Evolutionary conservation across 2,888 invertebrate genomes (phyloP), one percentile per base, ranked within the genome.

Genomic region (Ophion ellenae): DNA sequence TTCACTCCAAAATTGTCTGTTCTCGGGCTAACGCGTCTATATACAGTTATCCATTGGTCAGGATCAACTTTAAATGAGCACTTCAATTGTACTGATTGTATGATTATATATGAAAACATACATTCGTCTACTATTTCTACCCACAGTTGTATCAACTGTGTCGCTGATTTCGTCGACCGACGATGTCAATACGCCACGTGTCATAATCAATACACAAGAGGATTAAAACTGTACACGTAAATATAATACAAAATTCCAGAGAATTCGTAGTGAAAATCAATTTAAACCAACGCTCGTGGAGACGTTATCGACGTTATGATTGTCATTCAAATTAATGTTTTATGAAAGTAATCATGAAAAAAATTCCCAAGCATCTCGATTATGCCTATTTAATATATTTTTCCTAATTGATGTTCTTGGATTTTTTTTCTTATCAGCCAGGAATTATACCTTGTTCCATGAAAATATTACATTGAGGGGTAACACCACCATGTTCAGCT

Each of bases 81-180:
- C 57, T 53, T 53, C 53, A 24, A 32, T 20, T 45, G 24, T 78
- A 73, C 47, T 32, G 17, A 80, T 61, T 32, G 57, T 79, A 59
- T 24, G 47, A 73, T 64, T 59, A 11, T 10, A 24, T 77, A 84
- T 40, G 53, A 63, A 81, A 84, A 84, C 61, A 81, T 76, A 81
- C 57, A 77, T 67, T 14, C 75, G 24, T 77, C 28, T 32, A 71
- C 32, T 40, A 45, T 66, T 2, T 11, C 28, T 57, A 59, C 59
- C 1, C 11, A 45, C 9, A 9, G 20, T n/a, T 47, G 36, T 67
- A 73, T 57, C 32, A n/a, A 59, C n/a, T n/a, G 20, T 70, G 6
- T 45, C 20, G 57, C 10, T 10, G n/a, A n/a, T 77, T 45, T 71
- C 76, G 40, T 45, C 64, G 57, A 59, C 69, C 61, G 28, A 47